phyloP scores from a whole-genome alignment of 2,113 vertebrate species.

The Herpailurus yagouaroundi region DNA sequence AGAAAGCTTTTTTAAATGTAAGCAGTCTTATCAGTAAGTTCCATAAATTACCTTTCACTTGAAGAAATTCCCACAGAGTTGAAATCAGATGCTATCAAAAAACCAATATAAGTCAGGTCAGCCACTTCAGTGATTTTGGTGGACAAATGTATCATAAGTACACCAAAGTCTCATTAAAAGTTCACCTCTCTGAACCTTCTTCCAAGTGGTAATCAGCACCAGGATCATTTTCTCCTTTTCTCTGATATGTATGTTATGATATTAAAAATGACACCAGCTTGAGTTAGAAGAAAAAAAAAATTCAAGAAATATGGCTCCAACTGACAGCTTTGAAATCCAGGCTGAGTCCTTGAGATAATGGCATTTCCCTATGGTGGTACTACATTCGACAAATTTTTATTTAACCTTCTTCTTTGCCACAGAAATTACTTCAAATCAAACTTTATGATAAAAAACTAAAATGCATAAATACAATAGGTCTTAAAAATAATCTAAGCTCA shows the following conservation, averaged over 20 bases:
- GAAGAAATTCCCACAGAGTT: conserved; percentile 55
- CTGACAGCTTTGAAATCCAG: conserved; percentile 43
- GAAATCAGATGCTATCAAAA: conserved; percentile 71
- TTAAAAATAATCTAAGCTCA: conserved; percentile 14
- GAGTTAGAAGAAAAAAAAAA: neutral
- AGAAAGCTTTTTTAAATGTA: conserved; percentile 55
- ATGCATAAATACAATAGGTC: neutral
- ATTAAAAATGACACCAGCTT: conserved; percentile 49
- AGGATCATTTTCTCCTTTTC: conserved; percentile 11
- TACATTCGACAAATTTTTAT: conserved; percentile 3
- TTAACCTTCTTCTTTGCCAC: neutral
- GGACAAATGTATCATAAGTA: conserved; percentile 45
- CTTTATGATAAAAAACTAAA: conserved; percentile 14
- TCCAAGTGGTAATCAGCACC: neutral
- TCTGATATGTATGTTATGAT: neutral
- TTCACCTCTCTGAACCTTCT: conserved; percentile 35
- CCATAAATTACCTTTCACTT: conserved; percentile 67
- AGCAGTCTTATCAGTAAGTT: conserved; percentile 59
- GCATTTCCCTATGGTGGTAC: neutral
- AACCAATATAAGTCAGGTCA: conserved; percentile 47
- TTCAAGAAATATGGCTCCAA: conserved; percentile 41
- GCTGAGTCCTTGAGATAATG: neutral
- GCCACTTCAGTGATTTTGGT: conserved; percentile 33
- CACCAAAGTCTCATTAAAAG: conserved; percentile 54
- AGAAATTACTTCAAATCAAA: conserved; percentile 51